Percentiles rank a stretch among this genome's conserved stretches.
Evolutionary conservation across 2,113 vertebrate genomes (phyloP).

Genomic region (Dasyprocta punctata): DNA sequence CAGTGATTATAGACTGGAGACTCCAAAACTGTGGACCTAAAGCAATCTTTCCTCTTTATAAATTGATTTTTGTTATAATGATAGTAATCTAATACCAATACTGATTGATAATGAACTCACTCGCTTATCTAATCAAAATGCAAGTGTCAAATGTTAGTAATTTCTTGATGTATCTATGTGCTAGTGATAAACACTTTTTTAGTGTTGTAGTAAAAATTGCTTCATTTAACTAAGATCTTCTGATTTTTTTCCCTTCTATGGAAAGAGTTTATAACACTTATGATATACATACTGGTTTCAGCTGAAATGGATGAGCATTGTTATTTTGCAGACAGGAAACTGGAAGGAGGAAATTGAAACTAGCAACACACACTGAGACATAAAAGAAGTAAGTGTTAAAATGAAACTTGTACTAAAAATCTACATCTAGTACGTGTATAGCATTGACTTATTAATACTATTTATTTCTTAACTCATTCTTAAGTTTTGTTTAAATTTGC

Average conservation of each 20-base stretch:
- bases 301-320: neutral
- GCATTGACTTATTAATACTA: neutral
- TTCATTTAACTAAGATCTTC: neutral
- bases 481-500: neutral
- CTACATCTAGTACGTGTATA: neutral
- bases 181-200: neutral
- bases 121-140: neutral
- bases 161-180: neutral
- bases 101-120: neutral
- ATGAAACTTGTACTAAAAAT: neutral
- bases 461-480: neutral
- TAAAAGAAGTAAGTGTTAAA: neutral
- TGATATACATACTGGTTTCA: neutral
- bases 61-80: neutral
- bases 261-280: neutral
- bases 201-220: neutral
- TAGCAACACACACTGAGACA: neutral
- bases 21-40: neutral
- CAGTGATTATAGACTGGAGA: too few species aligned
- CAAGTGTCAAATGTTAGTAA: neutral
- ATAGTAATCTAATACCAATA: neutral
- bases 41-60: neutral
- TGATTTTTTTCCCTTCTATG: neutral
- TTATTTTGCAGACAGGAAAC: neutral
- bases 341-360: neutral